A percentile compares a stretch with the other conserved stretches of the same genome.
Conservation (phyloP, 2,888 invertebrate genomes). For the Napeogenes inachia region DNA sequence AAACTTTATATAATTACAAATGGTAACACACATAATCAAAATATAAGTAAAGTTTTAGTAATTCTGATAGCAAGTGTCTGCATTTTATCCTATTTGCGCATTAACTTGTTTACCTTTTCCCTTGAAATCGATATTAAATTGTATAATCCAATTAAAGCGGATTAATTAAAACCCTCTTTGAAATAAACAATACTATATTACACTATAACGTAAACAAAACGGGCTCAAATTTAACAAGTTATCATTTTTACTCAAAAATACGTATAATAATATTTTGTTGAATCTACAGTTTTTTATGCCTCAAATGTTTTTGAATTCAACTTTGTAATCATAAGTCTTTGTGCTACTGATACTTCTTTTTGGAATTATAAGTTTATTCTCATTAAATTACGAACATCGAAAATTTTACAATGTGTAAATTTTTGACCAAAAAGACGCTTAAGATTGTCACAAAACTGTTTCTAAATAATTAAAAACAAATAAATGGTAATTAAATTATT, state of each 20-base stretch:
- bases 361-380: constrained; percentile 11
- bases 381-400: constrained; percentile 12
- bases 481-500: constrained; percentile 3
- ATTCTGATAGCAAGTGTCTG: no score
- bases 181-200: constrained; percentile 33
- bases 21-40: no score
- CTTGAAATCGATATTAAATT: constrained; percentile 70
- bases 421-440: constrained; percentile 5
- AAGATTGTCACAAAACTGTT: background rate
- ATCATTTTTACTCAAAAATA: no score
- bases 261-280: no score
- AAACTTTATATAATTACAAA: no score
- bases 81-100: no score
- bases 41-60: no score
- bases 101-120: no score
- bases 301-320: background rate
- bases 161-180: constrained; percentile 43
- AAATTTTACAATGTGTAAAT: constrained; percentile 13
- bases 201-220: constrained; percentile 9
- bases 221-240: no score
- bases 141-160: constrained; percentile 70
- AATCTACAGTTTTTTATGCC: no score
- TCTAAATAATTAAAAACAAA: constrained; percentile 20
- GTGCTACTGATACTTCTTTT: constrained; percentile 24
- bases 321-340: constrained; percentile 18